Evolutionary conservation across 2,797 vertebrate genomes (phyloP).

Genomic region (Sebastes reedi): DNA sequence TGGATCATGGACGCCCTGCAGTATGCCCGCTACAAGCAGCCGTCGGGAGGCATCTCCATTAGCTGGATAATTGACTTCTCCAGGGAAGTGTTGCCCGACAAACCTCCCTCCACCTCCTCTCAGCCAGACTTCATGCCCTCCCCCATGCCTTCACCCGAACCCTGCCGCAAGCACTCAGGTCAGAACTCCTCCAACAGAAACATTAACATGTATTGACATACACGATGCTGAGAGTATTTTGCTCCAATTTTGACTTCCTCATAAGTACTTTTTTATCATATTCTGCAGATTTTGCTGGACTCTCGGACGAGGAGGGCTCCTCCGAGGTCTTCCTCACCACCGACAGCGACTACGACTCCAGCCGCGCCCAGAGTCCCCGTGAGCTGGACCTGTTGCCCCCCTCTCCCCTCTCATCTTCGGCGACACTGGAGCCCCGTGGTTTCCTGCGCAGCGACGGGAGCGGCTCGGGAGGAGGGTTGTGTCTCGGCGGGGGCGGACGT

Average conservation of each 20-base stretch:
- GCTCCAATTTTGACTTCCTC: neutral
- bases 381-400: slow-evolving; percentile 89
- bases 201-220: too few relatives aligned
- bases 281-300: slow-evolving; percentile 75
- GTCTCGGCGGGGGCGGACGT: slow-evolving; percentile 44
- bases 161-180: slow-evolving; percentile 85
- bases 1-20: slow-evolving; percentile 94
- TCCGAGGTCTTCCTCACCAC: slow-evolving; percentile 93
- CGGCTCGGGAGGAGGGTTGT: slow-evolving; percentile 63
- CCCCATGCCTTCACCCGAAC: slow-evolving; percentile 86
- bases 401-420: slow-evolving; percentile 70
- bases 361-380: slow-evolving; percentile 88
- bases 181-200: slow-evolving; percentile 24
- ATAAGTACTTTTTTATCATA: neutral
- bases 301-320: slow-evolving; percentile 90
- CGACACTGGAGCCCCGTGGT: slow-evolving; percentile 55
- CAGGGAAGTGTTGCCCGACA: slow-evolving; percentile 75
- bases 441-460: slow-evolving; percentile 76
- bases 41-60: slow-evolving; percentile 85
- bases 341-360: slow-evolving; percentile 91
- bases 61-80: slow-evolving; percentile 86
- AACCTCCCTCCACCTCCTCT: slow-evolving; percentile 80
- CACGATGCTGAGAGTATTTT: too few relatives aligned
- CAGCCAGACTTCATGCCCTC: slow-evolving; percentile 89
- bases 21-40: slow-evolving; percentile 92